These are phyloP conservation scores for Mesembrinibis cayennensis DNA, from an alignment of 2,113 vertebrate genomes.

Conservation along the genomic window DNA sequence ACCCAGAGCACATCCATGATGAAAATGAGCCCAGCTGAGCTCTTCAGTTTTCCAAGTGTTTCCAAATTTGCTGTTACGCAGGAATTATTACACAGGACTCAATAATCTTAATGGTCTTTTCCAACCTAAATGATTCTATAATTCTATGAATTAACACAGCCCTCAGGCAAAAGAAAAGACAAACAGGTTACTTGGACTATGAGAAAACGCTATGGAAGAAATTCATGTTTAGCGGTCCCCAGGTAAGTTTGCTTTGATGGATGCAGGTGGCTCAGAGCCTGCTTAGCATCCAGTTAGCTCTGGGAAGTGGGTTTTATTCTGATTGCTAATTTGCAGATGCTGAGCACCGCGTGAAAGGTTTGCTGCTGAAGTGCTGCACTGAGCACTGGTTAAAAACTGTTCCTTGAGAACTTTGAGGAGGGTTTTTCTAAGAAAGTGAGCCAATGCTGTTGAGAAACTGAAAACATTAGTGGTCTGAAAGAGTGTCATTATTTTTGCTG, in stretches of 20 bases:
- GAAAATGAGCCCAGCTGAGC: neutral
- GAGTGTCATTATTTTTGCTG: slow-evolving; percentile 35
- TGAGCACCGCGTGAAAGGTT: neutral
- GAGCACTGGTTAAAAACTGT: neutral
- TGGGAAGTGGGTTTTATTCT: neutral
- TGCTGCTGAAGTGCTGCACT: slow-evolving; percentile 2
- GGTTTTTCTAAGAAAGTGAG: neutral
- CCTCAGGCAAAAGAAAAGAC: neutral
- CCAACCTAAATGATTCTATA: neutral
- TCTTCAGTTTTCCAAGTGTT: neutral
- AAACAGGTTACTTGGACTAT: neutral
- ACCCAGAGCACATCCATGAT: neutral
- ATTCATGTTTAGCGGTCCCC: slow-evolving; percentile 50
- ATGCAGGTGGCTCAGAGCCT: slow-evolving; percentile 29
- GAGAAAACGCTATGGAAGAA: slow-evolving; percentile 29
- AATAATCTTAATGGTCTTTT: neutral
- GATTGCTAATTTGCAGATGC: slow-evolving; percentile 48
- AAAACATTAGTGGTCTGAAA: slow-evolving; percentile 11
- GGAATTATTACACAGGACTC: neutral
- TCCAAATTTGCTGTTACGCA: neutral
- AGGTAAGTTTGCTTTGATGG: slow-evolving; percentile 66
- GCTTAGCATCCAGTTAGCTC: slow-evolving; percentile 40
- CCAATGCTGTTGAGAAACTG: neutral
- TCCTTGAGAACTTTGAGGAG: neutral
- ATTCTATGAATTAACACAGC: neutral